A percentile compares a stretch with the other conserved stretches of the same genome.
These are phyloP conservation scores for Ephialtes manifestator DNA, from an alignment of 2,888 invertebrate species.

Conservation along the genomic window DNA sequence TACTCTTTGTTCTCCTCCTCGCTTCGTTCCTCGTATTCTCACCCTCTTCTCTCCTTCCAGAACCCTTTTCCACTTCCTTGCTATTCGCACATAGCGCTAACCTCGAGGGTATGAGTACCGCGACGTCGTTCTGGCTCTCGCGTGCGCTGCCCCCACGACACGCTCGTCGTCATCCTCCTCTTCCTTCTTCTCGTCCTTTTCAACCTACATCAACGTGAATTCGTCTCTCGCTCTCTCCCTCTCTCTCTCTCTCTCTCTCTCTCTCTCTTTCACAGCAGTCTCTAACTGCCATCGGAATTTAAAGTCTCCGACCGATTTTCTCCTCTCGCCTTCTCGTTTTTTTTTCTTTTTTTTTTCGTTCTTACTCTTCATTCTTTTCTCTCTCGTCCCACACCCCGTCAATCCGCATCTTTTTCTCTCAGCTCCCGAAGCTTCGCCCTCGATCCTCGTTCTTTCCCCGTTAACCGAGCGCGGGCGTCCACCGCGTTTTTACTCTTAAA, in stretches of 20 bases:
- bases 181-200: slow-evolving; percentile 20
- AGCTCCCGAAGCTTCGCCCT: slow-evolving; percentile 20
- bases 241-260: slow-evolving; percentile 49
- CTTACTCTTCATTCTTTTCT: slow-evolving; percentile 29
- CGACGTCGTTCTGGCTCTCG: slow-evolving; percentile 37
- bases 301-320: slow-evolving; percentile 64
- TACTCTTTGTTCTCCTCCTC: slow-evolving; percentile 69
- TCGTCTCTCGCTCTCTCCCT: slow-evolving; percentile 45
- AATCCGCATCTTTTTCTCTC: slow-evolving; percentile 50
- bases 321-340: slow-evolving; percentile 21
- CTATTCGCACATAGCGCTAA: slow-evolving; percentile 54
- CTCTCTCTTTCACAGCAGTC: slow-evolving; percentile 44
- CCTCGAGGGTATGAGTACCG: slow-evolving; percentile 19
- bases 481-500: slow-evolving; percentile 65
- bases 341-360: background rate
- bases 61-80: slow-evolving; percentile 53
- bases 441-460: slow-evolving; percentile 47
- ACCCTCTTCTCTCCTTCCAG: slow-evolving; percentile 47
- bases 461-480: slow-evolving; percentile 50
- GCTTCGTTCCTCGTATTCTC: slow-evolving; percentile 63
- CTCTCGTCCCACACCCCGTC: slow-evolving; percentile 34
- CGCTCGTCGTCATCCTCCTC: slow-evolving; percentile 46
- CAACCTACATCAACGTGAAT: slow-evolving; percentile 13
- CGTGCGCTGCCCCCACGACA: slow-evolving; percentile 30
- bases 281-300: slow-evolving; percentile 64